Evolutionary conservation across 2,113 vertebrate species (phyloP).

Genomic region (Pomatorhinus ruficollis): DNA sequence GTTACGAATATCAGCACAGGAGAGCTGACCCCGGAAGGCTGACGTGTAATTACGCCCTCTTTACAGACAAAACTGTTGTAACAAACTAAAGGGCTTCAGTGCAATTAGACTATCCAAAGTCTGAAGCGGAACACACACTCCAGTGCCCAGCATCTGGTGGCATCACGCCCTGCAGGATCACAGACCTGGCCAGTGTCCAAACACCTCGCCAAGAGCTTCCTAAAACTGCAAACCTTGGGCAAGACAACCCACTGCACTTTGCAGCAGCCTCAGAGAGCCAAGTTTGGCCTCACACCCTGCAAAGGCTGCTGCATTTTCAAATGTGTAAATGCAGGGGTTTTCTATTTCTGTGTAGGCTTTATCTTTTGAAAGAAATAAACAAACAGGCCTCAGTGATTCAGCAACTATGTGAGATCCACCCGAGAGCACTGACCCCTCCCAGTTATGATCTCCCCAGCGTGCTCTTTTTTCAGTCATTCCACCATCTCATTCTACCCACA

Average conservation of each 20-base stretch:
- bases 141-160: not conserved
- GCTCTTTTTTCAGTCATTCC: not conserved
- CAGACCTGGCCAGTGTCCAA: not conserved
- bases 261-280: rapidly evolving
- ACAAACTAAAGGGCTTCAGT: not conserved
- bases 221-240: not conserved
- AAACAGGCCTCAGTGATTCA: not conserved
- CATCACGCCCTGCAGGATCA: not conserved
- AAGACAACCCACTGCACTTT: not conserved
- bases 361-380: not conserved
- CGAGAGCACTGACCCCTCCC: not conserved
- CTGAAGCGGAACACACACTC: not conserved
- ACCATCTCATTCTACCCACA: not conserved
- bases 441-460: rapidly evolving
- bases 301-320: not conserved
- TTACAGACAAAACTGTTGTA: not conserved
- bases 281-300: not conserved
- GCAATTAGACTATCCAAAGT: not conserved
- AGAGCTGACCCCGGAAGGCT: not conserved
- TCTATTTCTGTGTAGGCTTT: not conserved
- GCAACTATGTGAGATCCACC: not conserved
- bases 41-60: not conserved
- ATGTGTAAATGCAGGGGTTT: not conserved
- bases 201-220: not conserved
- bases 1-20: not conserved